A percentile compares a stretch with the other conserved stretches of the same genome.
phyloP scores from a whole-genome alignment of 2,888 invertebrate genomes.

The Lithophane socia region DNA sequence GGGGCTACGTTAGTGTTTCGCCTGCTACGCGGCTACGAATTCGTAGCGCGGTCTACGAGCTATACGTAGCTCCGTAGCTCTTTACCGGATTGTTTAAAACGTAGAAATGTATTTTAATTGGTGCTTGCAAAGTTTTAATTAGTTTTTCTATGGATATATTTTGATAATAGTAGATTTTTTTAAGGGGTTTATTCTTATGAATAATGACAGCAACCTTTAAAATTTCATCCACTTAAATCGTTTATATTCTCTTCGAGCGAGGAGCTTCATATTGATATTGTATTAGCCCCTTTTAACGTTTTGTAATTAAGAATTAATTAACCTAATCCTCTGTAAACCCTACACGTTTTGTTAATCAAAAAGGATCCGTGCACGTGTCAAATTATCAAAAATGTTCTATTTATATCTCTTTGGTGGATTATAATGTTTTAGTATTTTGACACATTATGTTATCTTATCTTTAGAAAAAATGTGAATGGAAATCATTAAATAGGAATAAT shows the following conservation, averaged over 20 bases:
- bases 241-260: constrained; percentile 12
- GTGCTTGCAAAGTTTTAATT: constrained; percentile 31
- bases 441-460: neutral
- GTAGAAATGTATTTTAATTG: constrained; percentile 49
- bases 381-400: constrained; percentile 4
- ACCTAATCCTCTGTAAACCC: constrained; percentile 55
- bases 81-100: constrained; percentile 39
- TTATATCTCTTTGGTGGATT: neutral
- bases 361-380: constrained; percentile 24
- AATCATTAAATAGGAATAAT: neutral
- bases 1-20: constrained; percentile 59
- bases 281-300: constrained; percentile 46
- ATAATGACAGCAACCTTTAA: neutral
- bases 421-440: neutral
- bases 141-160: constrained; percentile 9
- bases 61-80: constrained; percentile 48
- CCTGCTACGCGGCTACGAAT: constrained; percentile 56
- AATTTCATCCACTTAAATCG: constrained; percentile 11
- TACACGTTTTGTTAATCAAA: constrained; percentile 45
- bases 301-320: constrained; percentile 62
- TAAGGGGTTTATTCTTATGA: neutral
- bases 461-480: neutral
- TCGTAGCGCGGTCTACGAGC: constrained; percentile 64
- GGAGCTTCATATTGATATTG: constrained; percentile 32
- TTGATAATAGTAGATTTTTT: neutral